Base-by-base conservation (phyloP, 2,797 vertebrate genomes). In the Acropternis orthonyx region DNA sequence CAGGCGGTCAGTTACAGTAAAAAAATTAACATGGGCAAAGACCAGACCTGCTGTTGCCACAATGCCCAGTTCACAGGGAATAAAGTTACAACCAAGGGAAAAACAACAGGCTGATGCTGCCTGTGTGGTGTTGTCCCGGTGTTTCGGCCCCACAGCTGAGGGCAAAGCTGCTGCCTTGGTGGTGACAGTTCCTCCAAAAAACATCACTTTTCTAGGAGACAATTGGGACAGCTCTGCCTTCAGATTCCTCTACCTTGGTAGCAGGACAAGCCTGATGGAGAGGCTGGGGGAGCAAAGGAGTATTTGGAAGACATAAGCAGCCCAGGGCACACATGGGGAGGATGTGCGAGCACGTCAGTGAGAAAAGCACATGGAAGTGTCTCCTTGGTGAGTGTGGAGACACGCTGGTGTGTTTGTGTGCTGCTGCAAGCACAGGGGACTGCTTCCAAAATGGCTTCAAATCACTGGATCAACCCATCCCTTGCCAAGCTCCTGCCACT, bases 311-410 rank as follows among this genome's bases (percentile, higher is more conserved):
- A 56, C 0, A 6, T n/a, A 24, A 77, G 26, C 30, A 77, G 54
- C 16, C 4, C 5, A 66, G 23, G 3, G 36, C 62, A 21, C 24
- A 22, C 5, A 7, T 0, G 2, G 23, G 67, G 26, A 58, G 27
- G 76, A 66, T 12, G 19, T 0, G 0, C 6, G 44, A 5, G 24
- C 4, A 0, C 2, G 7, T n/a, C 36, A 37, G 12, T 22, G 73
- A 68, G 22, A 46, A 51, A 41, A 48, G 55, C 44, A 18, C 0
- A 1, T 36, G 55, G 24, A 39, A 44, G 11, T 1, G 24, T 11
- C 30, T 52, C 41, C 58, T 41, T 5, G 27, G 61, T 9, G 43
- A 67, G 71, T 0, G 0, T 22, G 43, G 36, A 82, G 34, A 46
- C 16, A 28, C 3, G 18, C 2, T 2, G 2, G 32, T 49, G 44